Base-by-base conservation (phyloP, 2,113 vertebrate species). In the Neodon shergylaensis region DNA sequence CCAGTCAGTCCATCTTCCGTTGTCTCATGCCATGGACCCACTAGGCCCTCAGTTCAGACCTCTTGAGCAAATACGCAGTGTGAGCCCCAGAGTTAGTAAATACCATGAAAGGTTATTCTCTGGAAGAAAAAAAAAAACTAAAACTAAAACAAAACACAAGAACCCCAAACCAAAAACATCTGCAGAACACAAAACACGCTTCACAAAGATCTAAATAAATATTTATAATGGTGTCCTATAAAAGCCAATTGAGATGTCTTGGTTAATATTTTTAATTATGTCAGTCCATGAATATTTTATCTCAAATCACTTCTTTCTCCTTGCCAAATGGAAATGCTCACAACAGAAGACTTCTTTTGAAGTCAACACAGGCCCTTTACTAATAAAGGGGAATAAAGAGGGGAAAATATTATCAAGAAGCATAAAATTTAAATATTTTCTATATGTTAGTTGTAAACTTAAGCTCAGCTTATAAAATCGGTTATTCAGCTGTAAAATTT, bases 211-310 rank as follows among this genome's bases (percentile, higher is more conserved):
- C 87, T 95, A 94, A 97, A 96, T 97, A 97, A 96, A 97, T 97
- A 97, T 96, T 95, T 97, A 97, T 94, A 94, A 94, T 90, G 76
- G 28, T 42, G 88, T 94, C 91, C 44, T 92, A 90, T 63, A 94
- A 96, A 95, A 95, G 85, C 49, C 95, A 96, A 97, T 97, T 97
- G 96, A 92, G 92, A 97, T 96, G 92, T 94, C 88, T 96, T 39
- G 0, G 68, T 94, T 98, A 97, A 97, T 97, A 97, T 97, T 97
- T 98, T 98, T 97, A 97, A 97, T 98, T 97, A 95, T 96, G 90
- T 90, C 90, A 89, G 86, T 74, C 96, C 90, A 96, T 97, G 88
- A 97, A 98, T 98, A 97, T 98, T 96, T 97, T 97, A 97, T 95
- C 81, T 95, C 77, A 94, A 95, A 95, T 97, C 93, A 97, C 78